Evolutionary conservation across 2,888 invertebrate genomes (phyloP), one percentile per base, ranked within the genome.

Genomic region (Therioaphis trifolii): DNA sequence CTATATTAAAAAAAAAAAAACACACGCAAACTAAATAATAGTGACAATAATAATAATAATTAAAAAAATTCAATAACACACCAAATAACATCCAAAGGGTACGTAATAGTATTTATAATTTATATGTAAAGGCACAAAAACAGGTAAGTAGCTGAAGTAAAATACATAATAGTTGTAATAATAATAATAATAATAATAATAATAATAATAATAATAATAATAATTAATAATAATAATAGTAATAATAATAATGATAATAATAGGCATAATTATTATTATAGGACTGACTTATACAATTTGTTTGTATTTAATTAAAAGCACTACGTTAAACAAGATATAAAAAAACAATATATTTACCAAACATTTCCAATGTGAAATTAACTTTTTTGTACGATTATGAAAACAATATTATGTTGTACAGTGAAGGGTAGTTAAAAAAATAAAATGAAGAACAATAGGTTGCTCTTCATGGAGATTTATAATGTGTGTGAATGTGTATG

Each of bases 351-450:
- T 78, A 52, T 78, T 68, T 46, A 40, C 24, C 46, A 85, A 66
- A 84, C 86, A 86, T 87, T 86, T 86, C 85, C 86, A 86, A 86
- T 86, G 87, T 87, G 86, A 87, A 86, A 87, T 87, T 86, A 72
- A 82, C 61, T 61, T 82, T 24, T 66, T 29, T 27, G n/a, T n/a
- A n/a, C n/a, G n/a, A n/a, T n/a, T n/a, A 63, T 35, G 35, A 35
- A 35, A 35, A 35, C 35, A 35, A 35, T 35, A 35, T 35, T 5
- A 27, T 43, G 43, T 77, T 29, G 18, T 71, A 55, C 15, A 35
- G 35, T 35, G 35, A 35, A 35, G 35, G 35, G 35, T 40, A 74
- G 14, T 40, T 4, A 72, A 72, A 49, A 29, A 46, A n/a, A 9
- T 35, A 35, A 21, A 11, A 21, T 18, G 29, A 74, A 52, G 1